Percentiles rank a stretch among this genome's conserved stretches.
Evolutionary conservation across 2,797 vertebrate species (phyloP).

Genomic region (Oryzias sinensis): DNA sequence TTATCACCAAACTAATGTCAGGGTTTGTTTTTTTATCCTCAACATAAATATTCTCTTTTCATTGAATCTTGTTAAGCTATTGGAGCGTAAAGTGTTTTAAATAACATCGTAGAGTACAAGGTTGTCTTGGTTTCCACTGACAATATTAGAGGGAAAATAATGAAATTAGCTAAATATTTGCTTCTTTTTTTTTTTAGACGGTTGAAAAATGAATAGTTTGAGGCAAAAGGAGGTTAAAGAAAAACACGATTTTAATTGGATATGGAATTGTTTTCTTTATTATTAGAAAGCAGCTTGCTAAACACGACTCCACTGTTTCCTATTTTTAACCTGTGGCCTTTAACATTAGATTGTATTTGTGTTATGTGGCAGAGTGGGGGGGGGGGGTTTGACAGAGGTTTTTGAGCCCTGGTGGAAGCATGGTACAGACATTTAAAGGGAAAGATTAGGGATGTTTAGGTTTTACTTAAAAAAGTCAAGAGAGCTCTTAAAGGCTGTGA

Average conservation of each 20-base stretch:
- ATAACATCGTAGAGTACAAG: no score
- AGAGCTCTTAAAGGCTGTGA: no score
- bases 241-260: background rate
- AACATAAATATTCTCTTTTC: no score
- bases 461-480: no score
- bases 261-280: no score
- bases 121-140: no score
- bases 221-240: background rate
- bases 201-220: background rate
- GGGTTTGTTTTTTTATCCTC: no score
- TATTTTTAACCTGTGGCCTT: slow-evolving; percentile 79
- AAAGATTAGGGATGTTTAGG: no score
- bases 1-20: no score
- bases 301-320: slow-evolving; percentile 58
- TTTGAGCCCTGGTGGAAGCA: slow-evolving; percentile 37
- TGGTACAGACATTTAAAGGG: slow-evolving; percentile 18
- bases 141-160: no score
- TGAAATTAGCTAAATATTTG: background rate
- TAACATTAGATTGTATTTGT: slow-evolving; percentile 65
- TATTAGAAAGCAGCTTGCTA: slow-evolving; percentile 41
- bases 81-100: no score
- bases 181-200: background rate
- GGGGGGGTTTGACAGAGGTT: slow-evolving; percentile 33
- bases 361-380: slow-evolving; percentile 33
- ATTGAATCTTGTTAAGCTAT: no score